Evolutionary conservation across 2,797 vertebrate genomes (phyloP).

Genomic region (Pipistrellus pygmaeus): DNA sequence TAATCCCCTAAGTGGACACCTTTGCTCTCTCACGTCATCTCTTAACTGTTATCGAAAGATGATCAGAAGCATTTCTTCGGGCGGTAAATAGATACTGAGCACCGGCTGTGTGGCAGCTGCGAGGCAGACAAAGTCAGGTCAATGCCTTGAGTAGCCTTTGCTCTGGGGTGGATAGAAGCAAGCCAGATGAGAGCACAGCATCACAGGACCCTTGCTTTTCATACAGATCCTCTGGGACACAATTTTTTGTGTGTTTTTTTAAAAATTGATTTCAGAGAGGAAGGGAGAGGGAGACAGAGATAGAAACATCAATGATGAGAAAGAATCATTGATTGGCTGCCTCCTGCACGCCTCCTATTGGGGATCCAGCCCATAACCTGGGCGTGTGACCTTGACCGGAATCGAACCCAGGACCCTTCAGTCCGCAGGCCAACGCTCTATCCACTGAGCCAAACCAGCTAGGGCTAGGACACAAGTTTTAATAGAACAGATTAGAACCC

Average conservation of each 20-base stretch:
- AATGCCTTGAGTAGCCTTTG: background rate
- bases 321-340: too few relatives aligned
- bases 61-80: background rate
- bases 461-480: background rate
- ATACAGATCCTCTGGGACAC: too few relatives aligned
- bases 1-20: background rate
- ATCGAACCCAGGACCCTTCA: too few relatives aligned
- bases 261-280: too few relatives aligned
- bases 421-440: too few relatives aligned
- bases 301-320: too few relatives aligned
- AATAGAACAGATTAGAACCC: background rate
- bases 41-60: background rate
- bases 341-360: too few relatives aligned
- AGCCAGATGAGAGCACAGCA: background rate
- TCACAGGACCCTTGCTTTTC: background rate
- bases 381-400: too few relatives aligned
- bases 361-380: too few relatives aligned
- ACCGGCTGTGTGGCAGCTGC: background rate
- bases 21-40: background rate
- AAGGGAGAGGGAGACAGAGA: too few relatives aligned
- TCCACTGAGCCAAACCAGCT: background rate
- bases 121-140: background rate
- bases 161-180: background rate
- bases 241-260: too few relatives aligned
- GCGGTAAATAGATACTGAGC: background rate